phyloP scores from a whole-genome alignment of 2,888 invertebrate genomes.

The Protonemura montana region DNA sequence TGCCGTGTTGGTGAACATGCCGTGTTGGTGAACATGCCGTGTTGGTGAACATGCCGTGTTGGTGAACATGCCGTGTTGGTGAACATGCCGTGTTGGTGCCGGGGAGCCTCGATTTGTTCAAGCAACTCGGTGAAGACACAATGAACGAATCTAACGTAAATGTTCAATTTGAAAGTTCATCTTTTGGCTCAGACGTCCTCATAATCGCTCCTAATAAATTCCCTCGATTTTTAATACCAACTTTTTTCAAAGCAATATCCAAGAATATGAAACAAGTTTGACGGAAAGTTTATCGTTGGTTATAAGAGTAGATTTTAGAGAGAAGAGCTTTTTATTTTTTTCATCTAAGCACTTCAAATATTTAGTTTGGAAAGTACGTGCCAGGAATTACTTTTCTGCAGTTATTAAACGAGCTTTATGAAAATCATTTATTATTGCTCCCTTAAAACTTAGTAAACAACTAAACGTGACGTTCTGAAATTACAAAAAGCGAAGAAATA shows the following conservation, averaged over 20 bases:
- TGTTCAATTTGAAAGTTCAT: background rate
- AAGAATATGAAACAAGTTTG: constrained; percentile 22
- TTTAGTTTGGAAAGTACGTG: constrained; percentile 44
- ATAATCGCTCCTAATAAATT: constrained; percentile 43
- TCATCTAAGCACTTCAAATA: constrained; percentile 44
- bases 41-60: no score
- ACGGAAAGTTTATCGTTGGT: constrained; percentile 8
- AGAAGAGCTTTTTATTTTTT: constrained; percentile 35
- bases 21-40: no score
- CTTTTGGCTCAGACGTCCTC: background rate
- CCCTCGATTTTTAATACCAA: constrained; percentile 46
- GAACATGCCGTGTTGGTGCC: no score
- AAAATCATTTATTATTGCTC: constrained; percentile 26
- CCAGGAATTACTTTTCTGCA: constrained; percentile 43
- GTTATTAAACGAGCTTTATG: constrained; percentile 33
- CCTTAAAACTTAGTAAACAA: constrained; percentile 37
- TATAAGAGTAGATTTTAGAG: background rate
- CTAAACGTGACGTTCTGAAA: constrained; percentile 36
- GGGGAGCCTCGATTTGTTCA: no score
- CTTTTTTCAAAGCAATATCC: constrained; percentile 39
- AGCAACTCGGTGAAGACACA: no score
- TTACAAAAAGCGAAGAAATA: constrained; percentile 3
- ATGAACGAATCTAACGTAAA: background rate
- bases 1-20: no score
- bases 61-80: no score